Conservation (phyloP, 2,888 invertebrate genomes). For the Orthosia cruda region DNA sequence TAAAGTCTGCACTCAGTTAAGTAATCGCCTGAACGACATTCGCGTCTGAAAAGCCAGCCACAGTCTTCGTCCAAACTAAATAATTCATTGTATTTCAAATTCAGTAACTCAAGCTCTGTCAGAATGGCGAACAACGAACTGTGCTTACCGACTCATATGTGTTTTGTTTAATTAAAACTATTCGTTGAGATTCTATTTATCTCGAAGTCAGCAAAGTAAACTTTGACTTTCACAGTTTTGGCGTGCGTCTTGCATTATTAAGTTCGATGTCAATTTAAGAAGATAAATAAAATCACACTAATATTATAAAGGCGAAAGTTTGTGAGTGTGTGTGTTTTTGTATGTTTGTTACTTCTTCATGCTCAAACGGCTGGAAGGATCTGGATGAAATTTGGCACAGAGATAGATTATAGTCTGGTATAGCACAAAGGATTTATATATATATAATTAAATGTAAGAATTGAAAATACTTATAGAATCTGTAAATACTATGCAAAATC, state of each 20-base stretch:
- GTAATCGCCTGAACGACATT: neutral
- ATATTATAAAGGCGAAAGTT: too few relatives aligned
- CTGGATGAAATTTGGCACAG: too few relatives aligned
- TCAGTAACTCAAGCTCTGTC: constrained; percentile 30
- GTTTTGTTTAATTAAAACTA: constrained; percentile 55
- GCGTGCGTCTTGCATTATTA: constrained; percentile 7
- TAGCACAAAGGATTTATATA: too few relatives aligned
- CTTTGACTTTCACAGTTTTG: neutral
- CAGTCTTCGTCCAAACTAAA: constrained; percentile 24
- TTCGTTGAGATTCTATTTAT: constrained; percentile 39
- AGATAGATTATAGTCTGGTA: too few relatives aligned
- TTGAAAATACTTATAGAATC: too few relatives aligned
- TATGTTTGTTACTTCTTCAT: too few relatives aligned
- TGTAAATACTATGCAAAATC: too few relatives aligned
- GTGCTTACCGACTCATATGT: constrained; percentile 25
- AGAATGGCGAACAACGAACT: constrained; percentile 28
- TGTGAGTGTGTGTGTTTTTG: too few relatives aligned
- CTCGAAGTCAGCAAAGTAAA: neutral
- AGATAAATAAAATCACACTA: neutral
- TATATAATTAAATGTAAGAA: too few relatives aligned
- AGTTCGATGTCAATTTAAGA: neutral
- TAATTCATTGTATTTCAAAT: constrained; percentile 52
- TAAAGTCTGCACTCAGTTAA: neutral
- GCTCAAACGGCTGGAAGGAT: too few relatives aligned
- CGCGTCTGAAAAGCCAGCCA: constrained; percentile 9